Conservation (phyloP, 53 echinoderm and acorn worm genomes). For the Henricia sp. region DNA sequence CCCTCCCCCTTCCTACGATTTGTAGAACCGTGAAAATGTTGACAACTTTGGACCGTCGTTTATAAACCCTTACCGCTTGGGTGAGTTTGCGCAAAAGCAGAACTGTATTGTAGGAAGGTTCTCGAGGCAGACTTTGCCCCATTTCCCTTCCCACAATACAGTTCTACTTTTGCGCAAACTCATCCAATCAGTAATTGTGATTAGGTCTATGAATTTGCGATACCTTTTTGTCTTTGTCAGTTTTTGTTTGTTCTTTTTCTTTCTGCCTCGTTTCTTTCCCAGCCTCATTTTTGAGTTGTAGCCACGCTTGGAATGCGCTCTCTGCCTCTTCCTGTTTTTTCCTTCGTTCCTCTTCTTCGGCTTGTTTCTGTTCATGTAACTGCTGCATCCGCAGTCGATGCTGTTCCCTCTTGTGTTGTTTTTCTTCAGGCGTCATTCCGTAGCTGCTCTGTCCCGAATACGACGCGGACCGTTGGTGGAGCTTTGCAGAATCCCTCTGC, state of each 20-base stretch:
- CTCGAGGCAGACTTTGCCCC: too few relatives aligned
- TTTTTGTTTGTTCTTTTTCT: conserved; percentile 46
- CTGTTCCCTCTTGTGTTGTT: conserved; percentile 76
- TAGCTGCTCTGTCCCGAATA: conserved; percentile 77
- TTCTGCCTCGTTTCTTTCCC: conserved; percentile 62
- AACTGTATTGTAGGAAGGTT: too few relatives aligned
- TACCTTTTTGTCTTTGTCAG: conserved; percentile 29
- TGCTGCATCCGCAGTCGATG: conserved; percentile 65
- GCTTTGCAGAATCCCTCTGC: conserved; percentile 42
- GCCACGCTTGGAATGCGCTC: conserved; percentile 88
- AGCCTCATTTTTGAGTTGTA: conserved; percentile 78
- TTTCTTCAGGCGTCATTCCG: conserved; percentile 91
- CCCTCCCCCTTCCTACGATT: too few relatives aligned
- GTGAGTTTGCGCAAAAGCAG: too few relatives aligned
- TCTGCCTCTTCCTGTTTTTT: conserved; percentile 80
- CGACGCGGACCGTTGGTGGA: background rate
- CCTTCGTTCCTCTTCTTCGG: conserved; percentile 77
- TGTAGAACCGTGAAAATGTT: too few relatives aligned
- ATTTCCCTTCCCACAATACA: too few relatives aligned
- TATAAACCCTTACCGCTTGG: too few relatives aligned
- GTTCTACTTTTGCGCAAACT: too few relatives aligned
- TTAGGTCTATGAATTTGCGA: background rate
- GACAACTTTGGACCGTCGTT: too few relatives aligned
- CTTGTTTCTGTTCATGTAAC: conserved; percentile 66
- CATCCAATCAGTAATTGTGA: too few relatives aligned